Conservation (phyloP, 1,140 invertebrate species). For the Oryctes rhinoceros region DNA sequence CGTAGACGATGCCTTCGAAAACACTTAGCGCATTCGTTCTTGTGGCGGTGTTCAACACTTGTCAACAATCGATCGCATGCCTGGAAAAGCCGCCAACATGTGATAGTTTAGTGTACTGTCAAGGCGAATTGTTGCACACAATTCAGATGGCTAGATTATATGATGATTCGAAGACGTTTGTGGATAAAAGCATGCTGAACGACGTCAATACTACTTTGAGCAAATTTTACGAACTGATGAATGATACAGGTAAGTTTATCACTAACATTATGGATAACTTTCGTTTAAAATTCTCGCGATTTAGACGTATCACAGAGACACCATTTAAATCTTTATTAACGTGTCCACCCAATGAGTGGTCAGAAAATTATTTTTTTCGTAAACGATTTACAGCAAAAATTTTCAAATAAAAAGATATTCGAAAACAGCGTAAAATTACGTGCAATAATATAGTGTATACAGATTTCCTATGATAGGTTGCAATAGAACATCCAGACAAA, state of each 20-base stretch:
- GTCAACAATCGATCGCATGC: background rate
- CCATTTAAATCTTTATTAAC: too few relatives aligned
- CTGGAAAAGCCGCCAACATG: background rate
- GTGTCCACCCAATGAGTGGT: too few relatives aligned
- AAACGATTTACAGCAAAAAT: too few relatives aligned
- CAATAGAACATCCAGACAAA: too few relatives aligned
- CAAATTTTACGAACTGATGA: conserved; percentile 68
- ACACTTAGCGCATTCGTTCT: background rate
- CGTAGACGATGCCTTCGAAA: background rate
- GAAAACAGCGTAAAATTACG: too few relatives aligned
- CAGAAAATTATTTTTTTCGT: too few relatives aligned
- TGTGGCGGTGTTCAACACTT: background rate
- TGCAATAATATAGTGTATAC: too few relatives aligned
- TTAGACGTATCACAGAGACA: too few relatives aligned
- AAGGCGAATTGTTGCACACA: conserved; percentile 77
- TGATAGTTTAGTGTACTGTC: conserved; percentile 78
- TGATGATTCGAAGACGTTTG: conserved; percentile 87
- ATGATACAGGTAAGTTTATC: background rate
- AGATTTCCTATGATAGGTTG: too few relatives aligned
- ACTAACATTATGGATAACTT: too few relatives aligned
- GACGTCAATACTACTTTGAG: conserved; percentile 62
- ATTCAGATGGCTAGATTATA: conserved; percentile 79
- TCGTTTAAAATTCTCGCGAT: too few relatives aligned
- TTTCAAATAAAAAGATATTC: too few relatives aligned
- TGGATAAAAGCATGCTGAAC: conserved; percentile 81